Conservation (phyloP, 1,140 invertebrate species). For the Solenopsis fugax region DNA sequence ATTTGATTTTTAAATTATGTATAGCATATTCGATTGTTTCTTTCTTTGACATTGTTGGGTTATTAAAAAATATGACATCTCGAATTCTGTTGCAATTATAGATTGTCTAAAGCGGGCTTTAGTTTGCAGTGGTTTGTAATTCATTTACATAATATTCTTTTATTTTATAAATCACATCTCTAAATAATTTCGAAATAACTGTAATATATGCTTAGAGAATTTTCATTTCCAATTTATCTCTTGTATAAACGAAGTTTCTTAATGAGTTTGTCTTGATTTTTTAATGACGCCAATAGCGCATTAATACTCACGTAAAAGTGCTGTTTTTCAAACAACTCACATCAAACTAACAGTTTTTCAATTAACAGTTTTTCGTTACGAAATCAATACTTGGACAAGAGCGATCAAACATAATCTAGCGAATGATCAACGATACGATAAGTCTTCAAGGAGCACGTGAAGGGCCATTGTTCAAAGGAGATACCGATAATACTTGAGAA, state of each 20-base stretch:
- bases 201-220: neutral
- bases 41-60: too few species aligned
- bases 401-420: conserved; percentile 20
- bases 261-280: neutral
- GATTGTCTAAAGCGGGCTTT: too few species aligned
- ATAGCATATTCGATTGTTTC: too few species aligned
- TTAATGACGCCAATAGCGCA: neutral
- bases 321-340: neutral
- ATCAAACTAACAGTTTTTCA: conserved; percentile 6
- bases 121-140: neutral
- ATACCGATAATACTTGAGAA: conserved; percentile 37
- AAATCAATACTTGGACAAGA: neutral
- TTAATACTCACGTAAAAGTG: neutral
- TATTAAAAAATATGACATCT: too few species aligned
- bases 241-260: neutral
- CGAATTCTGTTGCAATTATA: too few species aligned
- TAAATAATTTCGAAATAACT: neutral
- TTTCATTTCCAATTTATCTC: conserved; percentile 8
- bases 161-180: neutral
- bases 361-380: conserved; percentile 2
- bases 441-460: conserved; percentile 11
- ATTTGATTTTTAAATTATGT: too few species aligned
- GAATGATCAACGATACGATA: conserved; percentile 51
- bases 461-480: conserved; percentile 31
- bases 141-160: neutral